Base-by-base conservation (phyloP, 2,888 invertebrate species). In the Scaptomyza cyrtandrae region DNA sequence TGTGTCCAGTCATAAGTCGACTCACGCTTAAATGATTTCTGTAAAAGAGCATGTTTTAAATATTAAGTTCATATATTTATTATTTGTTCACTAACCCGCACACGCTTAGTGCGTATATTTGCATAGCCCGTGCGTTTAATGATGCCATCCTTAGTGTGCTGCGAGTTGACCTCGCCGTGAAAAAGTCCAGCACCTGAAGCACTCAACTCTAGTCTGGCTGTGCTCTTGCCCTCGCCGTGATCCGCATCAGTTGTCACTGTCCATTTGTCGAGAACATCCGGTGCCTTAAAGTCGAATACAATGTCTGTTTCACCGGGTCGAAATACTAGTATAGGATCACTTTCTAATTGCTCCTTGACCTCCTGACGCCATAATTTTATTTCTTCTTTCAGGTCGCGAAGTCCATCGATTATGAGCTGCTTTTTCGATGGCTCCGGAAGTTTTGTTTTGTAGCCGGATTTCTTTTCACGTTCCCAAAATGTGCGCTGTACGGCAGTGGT, bases 21-120 rank as follows among this genome's bases (percentile, higher is more conserved):
- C 6, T 94, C 93, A 5, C 97, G 93, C 90, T 95, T 94, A 90
- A 98, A 98, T 0, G 98, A 96, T 95, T 95, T 97, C 95, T 96
- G 90, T 14, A 2, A 29, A 4, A 16, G 6, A 5, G 27, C 3
- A 3, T 4, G 7, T 2, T 3, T 13, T 14, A 4, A 24, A 16
- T 33, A 24, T 14, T 19, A 6, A 24, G 7, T 9, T 9, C 19
- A 9, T 58, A 49, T 9, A 24, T 24, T 7, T 58, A 50, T 29
- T 0, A 5, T 10, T 4, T 9, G 7, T n/a, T 2, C 31, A 89
- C 93, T 92, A 91, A 96, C 96, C 91, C 94, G 93, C 55, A 94
- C 93, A 82, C 94, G 93, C 44, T 94, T 92, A 0, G 96, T 95
- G 71, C 94, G 94, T 53, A 98, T 93, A 83, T 95, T 96, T 78